A percentile compares a stretch with the other conserved stretches of the same genome.
These are phyloP conservation scores for mouse (Mus musculus) DNA, from an alignment of 2,113 vertebrate species.

Conservation along the genomic window DNA sequence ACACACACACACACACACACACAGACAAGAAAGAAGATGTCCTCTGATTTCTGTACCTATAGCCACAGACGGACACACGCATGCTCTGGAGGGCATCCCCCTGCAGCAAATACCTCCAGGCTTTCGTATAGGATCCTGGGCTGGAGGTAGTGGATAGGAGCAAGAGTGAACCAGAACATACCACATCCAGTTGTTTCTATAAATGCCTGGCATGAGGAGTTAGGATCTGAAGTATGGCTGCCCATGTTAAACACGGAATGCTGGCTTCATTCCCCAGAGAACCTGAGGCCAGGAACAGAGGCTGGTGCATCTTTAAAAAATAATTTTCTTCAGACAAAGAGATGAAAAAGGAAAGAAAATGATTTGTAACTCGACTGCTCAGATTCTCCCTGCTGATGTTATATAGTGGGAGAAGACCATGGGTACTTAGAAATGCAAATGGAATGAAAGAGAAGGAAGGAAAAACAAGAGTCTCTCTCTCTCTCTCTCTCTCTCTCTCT, in stretches of 20 bases:
- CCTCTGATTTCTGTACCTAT: no score
- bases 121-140: fast-evolving
- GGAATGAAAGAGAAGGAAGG: neutral
- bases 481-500: no score
- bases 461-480: neutral
- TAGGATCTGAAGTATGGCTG: neutral
- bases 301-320: neutral
- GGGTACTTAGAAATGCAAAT: neutral
- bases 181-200: neutral
- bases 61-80: neutral
- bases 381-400: conserved; percentile 27
- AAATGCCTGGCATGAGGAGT: neutral
- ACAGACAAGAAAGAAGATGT: neutral
- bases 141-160: fast-evolving
- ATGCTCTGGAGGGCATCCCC: neutral
- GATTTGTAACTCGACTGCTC: neutral
- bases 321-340: conserved; percentile 27
- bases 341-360: conserved; percentile 39
- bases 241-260: neutral
- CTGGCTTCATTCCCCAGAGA: neutral
- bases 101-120: no score
- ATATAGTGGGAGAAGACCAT: fast-evolving
- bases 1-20: neutral
- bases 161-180: neutral
- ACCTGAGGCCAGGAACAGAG: neutral